Evolutionary conservation across 2,797 vertebrate species (phyloP).

Genomic region (Psittacula derbiana): DNA sequence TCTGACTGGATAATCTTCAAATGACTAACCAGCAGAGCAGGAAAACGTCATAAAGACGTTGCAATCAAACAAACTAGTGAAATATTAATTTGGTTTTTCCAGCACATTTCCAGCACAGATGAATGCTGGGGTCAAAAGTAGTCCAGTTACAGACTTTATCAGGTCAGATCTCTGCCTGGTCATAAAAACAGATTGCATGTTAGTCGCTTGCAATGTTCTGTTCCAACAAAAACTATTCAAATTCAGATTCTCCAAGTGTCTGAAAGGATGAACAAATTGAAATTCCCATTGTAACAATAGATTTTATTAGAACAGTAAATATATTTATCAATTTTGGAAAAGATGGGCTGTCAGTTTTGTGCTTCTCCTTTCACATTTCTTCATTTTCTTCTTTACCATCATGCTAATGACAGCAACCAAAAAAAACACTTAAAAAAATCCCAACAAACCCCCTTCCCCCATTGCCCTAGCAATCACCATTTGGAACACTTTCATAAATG

Average conservation of each 20-base stretch:
- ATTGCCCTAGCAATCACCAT: conserved; percentile 26
- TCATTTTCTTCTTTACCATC: neutral
- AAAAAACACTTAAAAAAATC: neutral
- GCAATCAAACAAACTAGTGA: neutral
- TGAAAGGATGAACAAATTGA: neutral
- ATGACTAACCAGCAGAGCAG: neutral
- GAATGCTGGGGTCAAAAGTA: neutral
- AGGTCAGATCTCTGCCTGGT: neutral
- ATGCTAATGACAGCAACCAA: neutral
- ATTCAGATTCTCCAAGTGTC: neutral
- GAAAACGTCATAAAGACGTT: neutral
- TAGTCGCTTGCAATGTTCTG: neutral
- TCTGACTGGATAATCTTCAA: neutral
- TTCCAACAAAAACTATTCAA: neutral
- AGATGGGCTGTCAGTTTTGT: neutral
- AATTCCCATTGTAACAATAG: neutral
- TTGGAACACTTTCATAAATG: conserved; percentile 53
- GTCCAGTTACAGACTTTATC: neutral
- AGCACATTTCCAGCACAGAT: neutral
- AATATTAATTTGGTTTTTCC: neutral
- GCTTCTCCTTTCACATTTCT: conserved; percentile 24
- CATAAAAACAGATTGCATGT: neutral
- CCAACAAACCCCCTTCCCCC: neutral
- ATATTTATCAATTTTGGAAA: neutral
- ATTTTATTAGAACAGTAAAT: neutral